Evolutionary conservation across 35 echinoderm and acorn worm species (phyloP), one percentile per base, ranked within the genome.

Genomic region (Ophioderma brevispina): DNA sequence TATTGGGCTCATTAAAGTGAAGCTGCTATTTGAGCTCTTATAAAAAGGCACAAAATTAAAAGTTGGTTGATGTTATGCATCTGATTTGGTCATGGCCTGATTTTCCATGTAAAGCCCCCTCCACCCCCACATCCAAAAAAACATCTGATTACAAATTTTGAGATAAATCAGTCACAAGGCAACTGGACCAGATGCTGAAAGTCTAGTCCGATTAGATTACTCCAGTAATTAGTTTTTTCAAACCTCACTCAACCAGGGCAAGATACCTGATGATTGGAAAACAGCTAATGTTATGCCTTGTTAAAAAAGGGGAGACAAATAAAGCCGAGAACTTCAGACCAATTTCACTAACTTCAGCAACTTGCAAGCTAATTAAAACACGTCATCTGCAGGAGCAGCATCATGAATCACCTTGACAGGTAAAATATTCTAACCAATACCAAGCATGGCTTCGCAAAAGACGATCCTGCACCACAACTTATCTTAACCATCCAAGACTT

Each of bases 401-500:
- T 84, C 50, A 84, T 84, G 38, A 84, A 40, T 82, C 80, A 52
- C 21, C 21, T 52, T 52, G 46, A 52, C 8, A 21, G 21, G 21
- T 21, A 52, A 52, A 52, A 52, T 52, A 52, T 52, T 52, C 46
- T 52, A 11, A 52, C 46, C 8, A 21, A 52, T 21, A 21, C 46
- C 46, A 8, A 52, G 46, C 46, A 52, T 52, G 46, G 46, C 46
- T 52, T 52, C 46, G 46, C 46, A 52, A 52, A 21, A 52, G 21
- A 52, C 46, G 46, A 11, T 52, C 46, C 8, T 52, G 46, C 21
- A 52, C 38, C 80, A 1, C 42, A 82, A 42, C 80, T 82, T 3
- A 31, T 50, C 38, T 39, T 82, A 3, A 40, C 80, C 28, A 42
- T 82, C 80, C 34, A 82, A 23, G 80, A 82, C 23, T 23, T 82